Evolutionary conservation across 2,113 vertebrate genomes (phyloP).

Genomic region (Amphiprion percula): DNA sequence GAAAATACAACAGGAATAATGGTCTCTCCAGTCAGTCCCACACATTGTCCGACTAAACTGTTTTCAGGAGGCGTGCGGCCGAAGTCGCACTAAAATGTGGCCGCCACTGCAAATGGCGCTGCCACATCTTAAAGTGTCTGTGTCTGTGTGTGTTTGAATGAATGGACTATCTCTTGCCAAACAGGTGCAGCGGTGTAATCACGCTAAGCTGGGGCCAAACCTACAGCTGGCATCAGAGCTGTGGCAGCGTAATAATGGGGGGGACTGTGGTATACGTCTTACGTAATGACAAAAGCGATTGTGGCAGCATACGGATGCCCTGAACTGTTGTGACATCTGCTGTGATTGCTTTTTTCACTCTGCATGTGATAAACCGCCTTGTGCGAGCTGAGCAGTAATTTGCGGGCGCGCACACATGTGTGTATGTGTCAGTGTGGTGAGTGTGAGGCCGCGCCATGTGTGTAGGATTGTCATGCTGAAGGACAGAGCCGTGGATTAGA

Average conservation of each 20-base stretch:
- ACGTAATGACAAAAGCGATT: conserved; percentile 60
- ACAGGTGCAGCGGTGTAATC: conserved; percentile 70
- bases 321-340: conserved; percentile 74
- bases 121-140: conserved; percentile 11
- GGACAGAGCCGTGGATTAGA: conserved; percentile 73
- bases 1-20: background rate
- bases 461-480: conserved; percentile 70
- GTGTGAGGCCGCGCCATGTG: conserved; percentile 59
- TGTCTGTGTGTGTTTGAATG: conserved; percentile 39
- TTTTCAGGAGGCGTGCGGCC: conserved; percentile 28
- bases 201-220: conserved; percentile 42
- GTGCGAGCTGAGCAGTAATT: conserved; percentile 58
- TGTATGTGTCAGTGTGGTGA: conserved; percentile 41
- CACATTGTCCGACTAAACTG: conserved; percentile 1
- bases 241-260: conserved; percentile 13
- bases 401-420: conserved; percentile 55
- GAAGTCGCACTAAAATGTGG: conserved; percentile 12
- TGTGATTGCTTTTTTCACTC: conserved; percentile 75
- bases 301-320: conserved; percentile 59
- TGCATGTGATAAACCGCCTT: conserved; percentile 45
- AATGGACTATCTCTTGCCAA: conserved; percentile 45
- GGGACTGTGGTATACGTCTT: background rate
- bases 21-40: background rate
- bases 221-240: conserved; percentile 41
- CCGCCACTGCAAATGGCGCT: conserved; percentile 24